Conservation (phyloP, 2,888 invertebrate genomes). For the Deilephila porcellus region DNA sequence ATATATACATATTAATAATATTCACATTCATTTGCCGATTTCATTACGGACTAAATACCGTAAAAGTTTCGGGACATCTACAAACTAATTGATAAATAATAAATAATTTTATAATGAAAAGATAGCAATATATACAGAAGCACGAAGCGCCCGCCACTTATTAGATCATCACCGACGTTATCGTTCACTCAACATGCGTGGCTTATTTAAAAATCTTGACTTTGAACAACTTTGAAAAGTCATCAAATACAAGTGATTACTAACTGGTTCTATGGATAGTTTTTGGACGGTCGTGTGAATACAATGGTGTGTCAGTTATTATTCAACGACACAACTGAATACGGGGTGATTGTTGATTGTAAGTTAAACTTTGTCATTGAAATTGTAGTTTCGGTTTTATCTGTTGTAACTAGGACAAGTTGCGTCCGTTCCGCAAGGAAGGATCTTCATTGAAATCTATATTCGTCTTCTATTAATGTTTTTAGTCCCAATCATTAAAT, state of each 20-base stretch:
- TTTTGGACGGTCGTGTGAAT: not conserved
- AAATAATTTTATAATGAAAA: conserved; percentile 73
- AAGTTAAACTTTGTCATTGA: not conserved
- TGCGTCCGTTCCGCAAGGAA: conserved; percentile 63
- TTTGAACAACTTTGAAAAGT: not conserved
- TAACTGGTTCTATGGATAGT: not conserved
- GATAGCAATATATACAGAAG: conserved; percentile 82
- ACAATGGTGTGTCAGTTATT: not conserved
- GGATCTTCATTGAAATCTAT: conserved; percentile 64
- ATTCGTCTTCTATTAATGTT: conserved; percentile 34
- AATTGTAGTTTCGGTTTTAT: not conserved
- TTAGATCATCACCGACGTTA: conserved; percentile 46
- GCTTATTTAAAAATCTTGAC: not conserved
- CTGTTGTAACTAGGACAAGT: conserved; percentile 55
- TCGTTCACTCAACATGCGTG: not conserved
- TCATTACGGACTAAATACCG: conserved; percentile 51
- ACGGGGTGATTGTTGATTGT: not conserved
- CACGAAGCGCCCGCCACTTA: conserved; percentile 66
- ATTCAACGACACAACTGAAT: not conserved
- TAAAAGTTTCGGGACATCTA: conserved; percentile 58
- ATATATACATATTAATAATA: conserved; percentile 60
- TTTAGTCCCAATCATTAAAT: conserved; percentile 47
- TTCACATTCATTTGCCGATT: conserved; percentile 51
- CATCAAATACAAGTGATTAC: not conserved
- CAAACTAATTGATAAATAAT: conserved; percentile 77